A percentile compares a stretch with the other conserved stretches of the same genome.
Conservation (phyloP, 1,140 invertebrate genomes). For the Anagrus nilaparvatae region DNA sequence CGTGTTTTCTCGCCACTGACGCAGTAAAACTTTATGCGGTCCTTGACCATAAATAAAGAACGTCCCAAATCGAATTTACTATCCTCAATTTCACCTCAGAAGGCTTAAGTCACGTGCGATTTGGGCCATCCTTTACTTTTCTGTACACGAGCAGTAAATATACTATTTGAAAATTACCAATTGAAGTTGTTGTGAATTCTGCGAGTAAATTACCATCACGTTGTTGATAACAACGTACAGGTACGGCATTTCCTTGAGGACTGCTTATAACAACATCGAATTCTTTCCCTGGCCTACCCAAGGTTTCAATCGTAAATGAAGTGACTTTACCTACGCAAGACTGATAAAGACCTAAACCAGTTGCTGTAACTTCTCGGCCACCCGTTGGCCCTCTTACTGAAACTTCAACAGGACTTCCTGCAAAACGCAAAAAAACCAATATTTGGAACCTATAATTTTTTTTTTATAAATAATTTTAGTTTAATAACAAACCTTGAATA, state of each 20-base stretch:
- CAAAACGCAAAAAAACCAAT: conserved; percentile 18
- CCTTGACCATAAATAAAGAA: too few species aligned
- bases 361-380: conserved; percentile 69
- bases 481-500: conserved; percentile 28
- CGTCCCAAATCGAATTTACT: too few species aligned
- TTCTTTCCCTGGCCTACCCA: conserved; percentile 72
- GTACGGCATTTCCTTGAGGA: conserved; percentile 80
- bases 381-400: conserved; percentile 95
- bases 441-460: neutral
- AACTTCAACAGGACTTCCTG: conserved; percentile 84
- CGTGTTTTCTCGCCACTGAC: too few species aligned
- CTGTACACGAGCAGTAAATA: too few species aligned
- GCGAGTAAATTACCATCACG: conserved; percentile 87
- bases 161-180: conserved; percentile 39
- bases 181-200: conserved; percentile 78
- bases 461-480: neutral
- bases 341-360: conserved; percentile 73
- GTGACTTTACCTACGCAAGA: conserved; percentile 67
- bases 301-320: conserved; percentile 80
- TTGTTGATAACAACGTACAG: conserved; percentile 90
- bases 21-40: too few species aligned
- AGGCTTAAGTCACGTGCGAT: too few species aligned
- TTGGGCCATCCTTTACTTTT: too few species aligned
- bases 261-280: conserved; percentile 86
- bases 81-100: too few species aligned